Evolutionary conservation across 1,140 invertebrate species (phyloP), one percentile per base, ranked within the genome.

Genomic region (Trigoniulus corallinus): DNA sequence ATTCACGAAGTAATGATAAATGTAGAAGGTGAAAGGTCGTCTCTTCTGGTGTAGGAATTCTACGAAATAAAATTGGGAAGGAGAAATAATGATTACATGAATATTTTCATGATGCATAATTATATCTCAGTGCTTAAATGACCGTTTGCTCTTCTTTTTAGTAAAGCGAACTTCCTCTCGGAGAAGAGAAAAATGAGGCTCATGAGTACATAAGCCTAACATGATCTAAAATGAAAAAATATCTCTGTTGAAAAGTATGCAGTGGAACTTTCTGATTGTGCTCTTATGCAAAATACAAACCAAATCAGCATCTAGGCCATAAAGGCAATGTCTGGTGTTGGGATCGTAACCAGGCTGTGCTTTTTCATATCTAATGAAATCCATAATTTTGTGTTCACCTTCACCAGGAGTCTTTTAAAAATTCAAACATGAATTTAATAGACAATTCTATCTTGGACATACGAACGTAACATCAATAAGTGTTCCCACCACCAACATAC

Each of bases 301-400:
- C 55, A 98, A 72, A 75, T 98, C 93, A 20, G 92, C 92, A 72
- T 98, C 93, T 7, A 95, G 70, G 0, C 93, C 93, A 66, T 96
- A 96, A 4, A 97, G 69, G 68, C 92, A 97, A 64, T 97, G 92
- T 3, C 88, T 69, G 0, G 86, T 94, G 61, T 93, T 84, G 1
- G 81, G 75, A 67, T 95, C 79, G 64, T 91, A 91, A 52, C 78
- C 77, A 1, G 82, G 76, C 62, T 84, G 77, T 0, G 84, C 74
- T 59, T 85, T 82, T 61, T 86, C 71, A 67, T 82, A 87, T 25
- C 92, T 72, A 55, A 98, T 95, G 62, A 88, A 96, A 64, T 97
- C 92, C 91, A 96, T 95, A 44, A 97, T 93, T 70, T 97, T 98
- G 64, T 98, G 93, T 68, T 98, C 93, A 3, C 93, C 93, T 74